phyloP scores from a whole-genome alignment of 2,113 vertebrate species.

The Ochotona curzoniae region DNA sequence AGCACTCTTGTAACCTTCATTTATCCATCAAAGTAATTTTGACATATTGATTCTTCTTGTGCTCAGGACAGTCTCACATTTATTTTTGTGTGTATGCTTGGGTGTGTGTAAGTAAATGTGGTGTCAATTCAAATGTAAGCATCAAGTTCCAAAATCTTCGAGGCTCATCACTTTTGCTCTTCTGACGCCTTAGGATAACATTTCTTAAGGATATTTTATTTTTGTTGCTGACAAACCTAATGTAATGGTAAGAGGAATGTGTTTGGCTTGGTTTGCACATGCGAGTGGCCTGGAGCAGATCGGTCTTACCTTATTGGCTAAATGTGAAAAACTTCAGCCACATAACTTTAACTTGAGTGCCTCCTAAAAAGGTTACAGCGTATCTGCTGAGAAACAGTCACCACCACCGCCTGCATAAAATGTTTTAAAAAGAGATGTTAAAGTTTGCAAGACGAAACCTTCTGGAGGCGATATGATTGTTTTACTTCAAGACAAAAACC shows the following conservation, averaged over 20 bases:
- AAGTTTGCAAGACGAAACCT: not conserved
- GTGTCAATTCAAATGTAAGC: not conserved
- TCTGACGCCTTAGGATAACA: too few species aligned
- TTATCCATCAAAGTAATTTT: not conserved
- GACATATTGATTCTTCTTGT: not conserved
- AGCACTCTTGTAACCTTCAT: not conserved
- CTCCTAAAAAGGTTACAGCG: not conserved
- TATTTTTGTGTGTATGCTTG: not conserved
- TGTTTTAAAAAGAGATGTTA: not conserved
- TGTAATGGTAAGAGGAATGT: too few species aligned
- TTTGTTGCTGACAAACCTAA: too few species aligned
- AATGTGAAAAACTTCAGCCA: not conserved
- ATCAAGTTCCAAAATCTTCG: not conserved
- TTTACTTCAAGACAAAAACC: not conserved
- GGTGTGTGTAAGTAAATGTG: not conserved
- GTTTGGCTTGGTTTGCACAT: too few species aligned
- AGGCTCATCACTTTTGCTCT: not conserved
- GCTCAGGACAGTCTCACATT: not conserved
- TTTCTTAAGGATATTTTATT: too few species aligned
- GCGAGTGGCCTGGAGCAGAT: not conserved
- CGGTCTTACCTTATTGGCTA: not conserved
- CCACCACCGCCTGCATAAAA: not conserved
- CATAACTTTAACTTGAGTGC: not conserved
- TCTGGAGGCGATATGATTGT: slow-evolving; percentile 8
- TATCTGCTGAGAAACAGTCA: not conserved